A percentile compares a stretch with the other conserved stretches of the same genome.
Conservation (phyloP, 1,140 invertebrate genomes). For the Calliphora vicina region DNA sequence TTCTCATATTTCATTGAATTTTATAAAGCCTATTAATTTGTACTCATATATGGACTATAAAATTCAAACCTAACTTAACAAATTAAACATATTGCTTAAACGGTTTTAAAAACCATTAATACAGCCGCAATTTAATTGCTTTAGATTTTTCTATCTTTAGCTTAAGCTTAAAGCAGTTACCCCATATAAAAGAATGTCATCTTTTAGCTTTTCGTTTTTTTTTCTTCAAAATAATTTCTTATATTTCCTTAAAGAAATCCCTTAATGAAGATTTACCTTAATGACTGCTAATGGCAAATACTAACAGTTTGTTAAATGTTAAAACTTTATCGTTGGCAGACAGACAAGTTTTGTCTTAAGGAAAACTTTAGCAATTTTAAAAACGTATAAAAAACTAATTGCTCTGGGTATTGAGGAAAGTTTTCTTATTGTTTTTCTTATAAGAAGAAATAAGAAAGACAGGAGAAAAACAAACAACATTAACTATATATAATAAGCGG, state of each 20-base stretch:
- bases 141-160: no score
- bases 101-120: neutral
- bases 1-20: neutral
- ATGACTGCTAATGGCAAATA: constrained; percentile 1
- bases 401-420: neutral
- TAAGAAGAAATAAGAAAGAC: neutral
- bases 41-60: neutral
- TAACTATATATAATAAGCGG: neutral
- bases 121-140: no score
- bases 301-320: neutral
- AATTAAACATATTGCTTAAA: no score
- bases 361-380: constrained; percentile 3
- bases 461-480: no score
- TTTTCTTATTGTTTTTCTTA: neutral
- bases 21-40: neutral
- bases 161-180: no score
- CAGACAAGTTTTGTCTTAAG: neutral
- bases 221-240: neutral
- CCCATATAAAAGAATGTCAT: no score
- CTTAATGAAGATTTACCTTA: constrained; percentile 13
- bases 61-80: neutral
- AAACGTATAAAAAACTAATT: constrained; percentile 6
- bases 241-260: neutral
- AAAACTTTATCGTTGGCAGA: neutral
- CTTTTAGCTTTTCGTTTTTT: no score